Conservation (phyloP, 2,113 vertebrate genomes). For the Gorsachius goisagi region DNA sequence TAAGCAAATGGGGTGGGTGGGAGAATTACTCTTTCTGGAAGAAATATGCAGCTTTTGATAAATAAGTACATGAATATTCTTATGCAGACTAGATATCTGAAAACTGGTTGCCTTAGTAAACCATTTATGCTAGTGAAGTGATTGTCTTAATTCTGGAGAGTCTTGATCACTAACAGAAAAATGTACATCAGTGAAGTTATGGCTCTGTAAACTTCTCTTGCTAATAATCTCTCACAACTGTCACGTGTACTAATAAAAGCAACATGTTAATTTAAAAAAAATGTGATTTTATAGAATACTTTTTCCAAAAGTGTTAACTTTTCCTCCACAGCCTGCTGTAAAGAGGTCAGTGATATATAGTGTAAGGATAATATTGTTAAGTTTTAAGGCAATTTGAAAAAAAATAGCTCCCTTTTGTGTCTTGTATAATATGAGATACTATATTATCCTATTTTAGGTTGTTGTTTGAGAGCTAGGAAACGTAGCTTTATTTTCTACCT, state of each 20-base stretch:
- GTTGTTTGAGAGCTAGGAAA: background rate
- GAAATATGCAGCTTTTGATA: background rate
- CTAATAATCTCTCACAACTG: background rate
- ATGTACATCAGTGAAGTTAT: background rate
- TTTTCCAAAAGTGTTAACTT: background rate
- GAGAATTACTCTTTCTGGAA: background rate
- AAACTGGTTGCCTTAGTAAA: constrained; percentile 33
- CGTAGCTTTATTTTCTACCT: background rate
- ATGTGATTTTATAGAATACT: background rate
- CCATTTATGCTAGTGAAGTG: background rate
- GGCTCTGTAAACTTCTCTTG: constrained; percentile 16
- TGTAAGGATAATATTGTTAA: background rate
- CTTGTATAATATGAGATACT: background rate
- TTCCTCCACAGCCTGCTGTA: background rate
- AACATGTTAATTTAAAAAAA: background rate
- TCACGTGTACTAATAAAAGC: constrained; percentile 55
- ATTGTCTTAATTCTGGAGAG: background rate
- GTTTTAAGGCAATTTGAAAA: background rate
- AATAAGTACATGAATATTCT: background rate
- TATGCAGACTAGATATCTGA: background rate
- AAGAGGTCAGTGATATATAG: background rate
- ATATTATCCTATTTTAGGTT: background rate
- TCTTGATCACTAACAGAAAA: background rate
- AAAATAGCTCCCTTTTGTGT: background rate
- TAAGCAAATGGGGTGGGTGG: background rate